phyloP scores from a whole-genome alignment of 2,797 vertebrate species.

The Myotis planiceps region DNA sequence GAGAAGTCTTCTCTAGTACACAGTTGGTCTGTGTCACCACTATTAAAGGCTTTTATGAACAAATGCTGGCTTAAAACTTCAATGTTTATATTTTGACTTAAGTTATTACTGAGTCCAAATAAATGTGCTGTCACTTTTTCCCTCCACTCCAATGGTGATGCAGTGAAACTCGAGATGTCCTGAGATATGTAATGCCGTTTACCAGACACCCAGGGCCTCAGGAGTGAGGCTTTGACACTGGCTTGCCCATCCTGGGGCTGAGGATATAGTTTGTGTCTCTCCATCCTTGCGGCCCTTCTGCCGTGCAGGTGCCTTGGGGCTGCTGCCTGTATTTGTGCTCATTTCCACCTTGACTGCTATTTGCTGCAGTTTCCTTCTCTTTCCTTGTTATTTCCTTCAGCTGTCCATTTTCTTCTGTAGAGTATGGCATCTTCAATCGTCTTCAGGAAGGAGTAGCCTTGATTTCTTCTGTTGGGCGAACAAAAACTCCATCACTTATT shows the following conservation, averaged over 20 bases:
- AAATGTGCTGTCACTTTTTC: neutral
- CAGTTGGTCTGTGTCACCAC: neutral
- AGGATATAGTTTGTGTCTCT: neutral
- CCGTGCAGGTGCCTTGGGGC: neutral
- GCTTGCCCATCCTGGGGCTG: neutral
- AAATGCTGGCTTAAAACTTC: neutral
- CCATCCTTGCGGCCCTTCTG: neutral
- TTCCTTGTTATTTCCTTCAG: neutral
- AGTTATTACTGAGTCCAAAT: neutral
- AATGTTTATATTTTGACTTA: neutral
- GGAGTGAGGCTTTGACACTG: neutral
- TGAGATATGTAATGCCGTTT: neutral
- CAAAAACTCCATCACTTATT: neutral
- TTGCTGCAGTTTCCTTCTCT: neutral
- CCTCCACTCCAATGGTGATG: neutral
- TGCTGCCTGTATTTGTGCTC: neutral
- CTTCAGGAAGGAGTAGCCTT: neutral
- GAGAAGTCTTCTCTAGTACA: neutral
- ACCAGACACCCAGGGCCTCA: no score
- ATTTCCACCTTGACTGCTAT: neutral
- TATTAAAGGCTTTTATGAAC: neutral
- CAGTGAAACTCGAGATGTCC: neutral
- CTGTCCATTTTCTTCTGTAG: neutral
- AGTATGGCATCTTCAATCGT: neutral
- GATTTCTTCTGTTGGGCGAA: neutral